Base-by-base conservation (phyloP, 1,140 invertebrate genomes). In the Phymorhynchus buccinoides region DNA sequence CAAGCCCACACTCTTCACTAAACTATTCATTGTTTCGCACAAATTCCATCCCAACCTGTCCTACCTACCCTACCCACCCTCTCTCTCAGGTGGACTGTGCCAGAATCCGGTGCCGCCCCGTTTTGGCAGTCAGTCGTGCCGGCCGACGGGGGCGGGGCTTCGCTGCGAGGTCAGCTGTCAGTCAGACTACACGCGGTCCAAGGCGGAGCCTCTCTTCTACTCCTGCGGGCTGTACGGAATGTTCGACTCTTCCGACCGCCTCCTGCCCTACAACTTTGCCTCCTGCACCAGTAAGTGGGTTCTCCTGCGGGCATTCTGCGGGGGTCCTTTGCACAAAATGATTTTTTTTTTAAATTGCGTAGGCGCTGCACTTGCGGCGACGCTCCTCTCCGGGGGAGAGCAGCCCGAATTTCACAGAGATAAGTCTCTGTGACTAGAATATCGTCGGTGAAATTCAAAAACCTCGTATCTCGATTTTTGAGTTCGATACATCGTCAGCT, bases 81-180 rank as follows among this genome's bases (percentile, higher is more conserved):
- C 4, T 0, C 27, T 32, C 22, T 12, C 77, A 79, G 77, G 77
- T n/a, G 41, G 42, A 4, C 2, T 30, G 7, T 79, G 77, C 77
- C 32, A 22, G 27, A 52, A 48, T 6, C 77, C 77, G 0, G 44
- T 79, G 14, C 77, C 77, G 0, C 77, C 77, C 0, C 42, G 77
- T 6, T 79, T 79, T 35, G 77, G 77, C 1, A 79, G 77, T 39
- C 77, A 52, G 77, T 79, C 77, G 22, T 79, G 77, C 77, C 4
- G n/a, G 42, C 1, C 42, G 32, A 79, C 42, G 27, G 52, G n/a
- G 7, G 41, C n/a, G 7, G 77, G 77, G 27, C 12, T 52, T 12
- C 41, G 42, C 7, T 79, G 77, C 32, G 22, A 79, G n/a, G n/a
- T 30, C 27, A 48, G 77, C 42, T 79, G 77, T 52, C 3, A 35